Base-by-base conservation (phyloP, 2,113 vertebrate species). In the Cettia cetti region DNA sequence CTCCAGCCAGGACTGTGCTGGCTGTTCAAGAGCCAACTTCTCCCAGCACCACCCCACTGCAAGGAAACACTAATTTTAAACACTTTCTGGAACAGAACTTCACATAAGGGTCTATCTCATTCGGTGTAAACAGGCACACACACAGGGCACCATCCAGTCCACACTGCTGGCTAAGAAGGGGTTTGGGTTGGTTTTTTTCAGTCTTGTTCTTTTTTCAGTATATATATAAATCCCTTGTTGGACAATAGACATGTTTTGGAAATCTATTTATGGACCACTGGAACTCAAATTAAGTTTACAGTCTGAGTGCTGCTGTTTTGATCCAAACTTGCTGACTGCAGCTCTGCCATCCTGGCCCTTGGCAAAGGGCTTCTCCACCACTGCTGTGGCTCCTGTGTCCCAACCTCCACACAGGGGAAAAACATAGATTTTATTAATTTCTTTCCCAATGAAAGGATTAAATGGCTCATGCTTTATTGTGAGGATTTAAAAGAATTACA, bases 171-270 rank as follows among this genome's bases (percentile, higher is more conserved):
- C 87, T 52, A 84, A 82, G 53, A 47, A 23, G 11, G 13, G 18
- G 12, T 13, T 65, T 44, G 14, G 11, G 27, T 35, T 82, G 44
- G 0, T 27, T 74, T 77, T 53, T 83, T 79, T 22, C 37, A 84
- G 52, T 64, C 80, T 68, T 74, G 50, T 47, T 92, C 53, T 68
- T 95, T 95, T 89, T 63, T 79, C 89, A 89, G 81, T 94, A 91
- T 91, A 92, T 89, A 94, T 96, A 94, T 84, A 90, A 94, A 94
- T 64, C 79, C 60, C 52, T 47, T 57, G 31, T 31, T 64, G 74
- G 74, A 94, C 77, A 92, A 93, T 40, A 40, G 91, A 60, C 16
- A 31, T 78, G 72, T 64, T 95, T 92, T 90, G 52, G 83, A 81
- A 82, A 86, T 64, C 83, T 94, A 83, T 91, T 94, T 86, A 50